These are phyloP conservation scores for Propithecus deckenii DNA, from an alignment of 2,797 vertebrate genomes.

Conservation along the genomic window DNA sequence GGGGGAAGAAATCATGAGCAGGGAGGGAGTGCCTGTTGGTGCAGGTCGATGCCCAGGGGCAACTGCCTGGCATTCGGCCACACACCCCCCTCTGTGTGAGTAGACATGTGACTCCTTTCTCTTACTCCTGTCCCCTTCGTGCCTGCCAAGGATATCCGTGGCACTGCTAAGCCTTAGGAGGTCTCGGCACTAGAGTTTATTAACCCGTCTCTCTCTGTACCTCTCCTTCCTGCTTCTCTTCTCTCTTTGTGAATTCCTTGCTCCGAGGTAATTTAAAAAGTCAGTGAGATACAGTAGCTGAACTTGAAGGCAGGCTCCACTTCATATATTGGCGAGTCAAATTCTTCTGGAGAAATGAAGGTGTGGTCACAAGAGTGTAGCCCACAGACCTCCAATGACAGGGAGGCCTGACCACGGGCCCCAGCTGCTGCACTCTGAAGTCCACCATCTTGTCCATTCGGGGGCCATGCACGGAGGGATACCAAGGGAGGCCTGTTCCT, in stretches of 20 bases:
- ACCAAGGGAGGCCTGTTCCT: fast-evolving
- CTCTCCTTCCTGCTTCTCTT: background rate
- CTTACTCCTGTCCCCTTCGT: background rate
- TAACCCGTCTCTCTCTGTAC: background rate
- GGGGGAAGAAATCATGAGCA: background rate
- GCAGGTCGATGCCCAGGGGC: background rate
- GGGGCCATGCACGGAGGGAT: background rate
- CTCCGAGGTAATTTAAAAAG: background rate
- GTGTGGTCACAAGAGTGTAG: background rate
- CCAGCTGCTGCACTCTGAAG: background rate
- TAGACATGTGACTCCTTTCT: too few species aligned
- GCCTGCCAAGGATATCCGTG: background rate
- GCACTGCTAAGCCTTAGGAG: background rate
- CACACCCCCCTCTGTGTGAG: fast-evolving
- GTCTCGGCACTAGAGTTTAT: background rate
- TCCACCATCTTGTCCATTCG: fast-evolving
- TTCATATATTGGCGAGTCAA: background rate
- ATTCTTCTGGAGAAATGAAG: background rate
- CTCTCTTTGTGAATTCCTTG: background rate
- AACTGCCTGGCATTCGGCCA: background rate
- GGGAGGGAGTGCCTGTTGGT: background rate
- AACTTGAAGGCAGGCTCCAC: background rate
- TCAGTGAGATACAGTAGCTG: background rate
- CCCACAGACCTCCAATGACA: background rate
- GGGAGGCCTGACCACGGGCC: too few species aligned